Evolutionary conservation across 1,140 invertebrate genomes (phyloP), one percentile per base, ranked within the genome.

Genomic region (Drosophila quadrilineata): DNA sequence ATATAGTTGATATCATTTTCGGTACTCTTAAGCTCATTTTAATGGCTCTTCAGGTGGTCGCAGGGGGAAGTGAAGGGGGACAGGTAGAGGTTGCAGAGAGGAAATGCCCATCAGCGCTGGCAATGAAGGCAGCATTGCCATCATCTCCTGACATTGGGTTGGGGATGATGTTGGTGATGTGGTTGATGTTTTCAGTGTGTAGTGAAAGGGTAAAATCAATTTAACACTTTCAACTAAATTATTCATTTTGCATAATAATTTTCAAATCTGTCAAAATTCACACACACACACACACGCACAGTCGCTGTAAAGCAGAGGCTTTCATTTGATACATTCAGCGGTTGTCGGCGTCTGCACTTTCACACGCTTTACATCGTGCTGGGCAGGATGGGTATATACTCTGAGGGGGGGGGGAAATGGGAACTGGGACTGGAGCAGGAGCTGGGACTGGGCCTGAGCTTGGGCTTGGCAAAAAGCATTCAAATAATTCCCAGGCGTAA

Each of bases 221-320:
- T 84, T 84, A 84, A 84, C 77, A 84, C 77, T 84, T 84, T 84
- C 79, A 79, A 71, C 75, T 84, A 84, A 84, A 84, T 84, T 85
- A 84, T 84, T 84, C 77, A 84, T 85, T 84, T 84, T 84, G 77
- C 77, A 84, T 84, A 84, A 84, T 84, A 84, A 84, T 84, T 84
- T 84, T 84, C 79, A 84, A 84, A 84, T 84, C 79, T 84, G 79
- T 84, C 79, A 84, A 84, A 84, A 71, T 79, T 60, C 64, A 67
- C 48, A 64, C 59, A 38, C 49, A 76, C 41, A 56, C 60, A 43
- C 21, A 67, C 35, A 59, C 29, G 26, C 16, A 52, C 31, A 28
- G n/a, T n/a, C 43, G 35, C 46, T 41, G 29, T 24, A 41, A 24
- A 35, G 57, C 31, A 58, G n/a, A n/a, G 57, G 33, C 68, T 71